Evolutionary conservation across 1,140 invertebrate genomes (phyloP), one percentile per base, ranked within the genome.

Genomic region (Matsumurasca onukii): DNA sequence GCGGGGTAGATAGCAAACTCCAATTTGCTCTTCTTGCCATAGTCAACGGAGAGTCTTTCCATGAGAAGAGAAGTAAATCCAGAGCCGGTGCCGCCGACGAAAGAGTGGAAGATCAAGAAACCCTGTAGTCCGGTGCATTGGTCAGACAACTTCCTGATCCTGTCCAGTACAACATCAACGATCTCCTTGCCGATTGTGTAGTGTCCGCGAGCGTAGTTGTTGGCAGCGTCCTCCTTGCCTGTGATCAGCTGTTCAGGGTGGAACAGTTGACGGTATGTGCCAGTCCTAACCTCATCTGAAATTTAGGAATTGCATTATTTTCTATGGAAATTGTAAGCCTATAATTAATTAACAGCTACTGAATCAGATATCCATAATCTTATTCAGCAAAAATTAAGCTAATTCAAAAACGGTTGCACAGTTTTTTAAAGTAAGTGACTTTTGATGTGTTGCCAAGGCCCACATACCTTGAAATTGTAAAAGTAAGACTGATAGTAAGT

Each of bases 21-120:
- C 27, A 89, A 78, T 75, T 89, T 89, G 55, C 85, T 84, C 74
- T 88, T 89, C 78, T 89, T 89, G 49, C 87, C 87, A 73, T 87
- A 89, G 71, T 89, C 87, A 1, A 88, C 84, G 29, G 84, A 85
- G 2, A 89, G 76, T 59, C 86, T 76, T 79, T 89, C 87, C 87
- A 89, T 89, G 3, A 89, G 78, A 12, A 89, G 79, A 12, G 87
- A 86, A 3, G 85, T 85, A 74, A 89, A 89, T 0, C 88, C 87
- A 55, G 86, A 88, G 12, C 94, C 94, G 31, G 94, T 96, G 5
- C 94, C 94, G 52, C 94, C 95, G 51, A 95, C 94, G 77, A 97
- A 95, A 0, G 91, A 89, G 71, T 94, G 91, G 79, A 96, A 94
- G 67, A 94, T 87, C 1, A 95, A 80, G 74, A 94, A 93, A 2